Percentiles rank a stretch among this genome's conserved stretches.
Evolutionary conservation across 2,888 invertebrate species (phyloP).

Genomic region (Machimus rusticus): DNA sequence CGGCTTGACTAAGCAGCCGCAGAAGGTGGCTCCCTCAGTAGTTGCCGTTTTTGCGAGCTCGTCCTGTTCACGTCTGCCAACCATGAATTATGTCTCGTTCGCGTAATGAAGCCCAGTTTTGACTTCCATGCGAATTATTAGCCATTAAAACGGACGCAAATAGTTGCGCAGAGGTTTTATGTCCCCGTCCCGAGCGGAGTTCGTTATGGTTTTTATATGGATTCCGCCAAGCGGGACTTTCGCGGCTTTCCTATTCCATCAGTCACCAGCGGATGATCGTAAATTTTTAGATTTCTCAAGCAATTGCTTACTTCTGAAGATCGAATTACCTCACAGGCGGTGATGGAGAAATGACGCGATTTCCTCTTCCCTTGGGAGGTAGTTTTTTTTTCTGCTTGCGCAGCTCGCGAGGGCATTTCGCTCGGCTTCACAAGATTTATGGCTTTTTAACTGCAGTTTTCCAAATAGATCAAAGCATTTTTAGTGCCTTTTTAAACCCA

Average conservation of each 20-base stretch:
- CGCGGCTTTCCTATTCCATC: background rate
- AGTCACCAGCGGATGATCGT: background rate
- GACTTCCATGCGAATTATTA: constrained; percentile 18
- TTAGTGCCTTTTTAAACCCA: background rate
- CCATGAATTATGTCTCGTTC: constrained; percentile 23
- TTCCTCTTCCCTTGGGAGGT: background rate
- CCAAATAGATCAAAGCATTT: background rate
- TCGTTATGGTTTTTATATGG: background rate
- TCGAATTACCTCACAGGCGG: background rate
- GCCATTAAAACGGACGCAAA: constrained; percentile 31
- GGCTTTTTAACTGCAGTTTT: background rate
- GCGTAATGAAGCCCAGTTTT: constrained; percentile 17
- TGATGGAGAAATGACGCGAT: background rate
- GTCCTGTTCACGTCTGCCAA: background rate
- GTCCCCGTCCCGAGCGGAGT: background rate
- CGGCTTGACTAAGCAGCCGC: background rate
- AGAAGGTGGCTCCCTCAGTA: background rate
- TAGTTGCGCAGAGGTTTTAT: constrained; percentile 12
- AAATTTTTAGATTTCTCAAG: background rate
- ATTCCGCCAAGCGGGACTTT: background rate
- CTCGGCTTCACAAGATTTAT: background rate
- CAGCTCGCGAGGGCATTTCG: background rate
- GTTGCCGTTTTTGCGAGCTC: background rate
- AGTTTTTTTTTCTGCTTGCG: background rate
- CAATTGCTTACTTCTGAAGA: background rate